Base-by-base conservation (phyloP, 2,888 invertebrate species). In the Troides oblongomaculatus region DNA sequence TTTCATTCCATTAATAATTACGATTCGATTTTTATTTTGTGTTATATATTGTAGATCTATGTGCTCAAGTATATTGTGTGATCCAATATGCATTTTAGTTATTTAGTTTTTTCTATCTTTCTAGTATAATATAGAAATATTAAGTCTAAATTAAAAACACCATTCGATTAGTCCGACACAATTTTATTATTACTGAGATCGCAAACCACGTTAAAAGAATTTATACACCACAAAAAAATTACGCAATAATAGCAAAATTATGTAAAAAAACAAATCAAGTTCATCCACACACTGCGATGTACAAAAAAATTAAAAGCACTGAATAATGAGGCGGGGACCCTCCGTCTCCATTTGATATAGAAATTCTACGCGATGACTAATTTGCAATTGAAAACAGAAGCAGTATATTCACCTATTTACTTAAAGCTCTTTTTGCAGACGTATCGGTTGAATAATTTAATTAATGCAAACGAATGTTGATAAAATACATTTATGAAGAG, bases 121-220 rank as follows among this genome's bases (percentile, higher is more conserved):
- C 30, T 30, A 30, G 5, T 10, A 4, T 39, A 10, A 10, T 10
- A 39, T 39, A 7, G 7, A 8, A 39, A 8, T 39, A 39, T 39
- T 39, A 8, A 10, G 39, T 39, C 39, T 10, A 39, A 39, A 39
- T 10, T 39, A 39, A 39, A 39, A 62, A 62, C 21, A 2, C 10
- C 10, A n/a, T 53, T 36, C 53, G 53, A 30, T 50, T 61, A 53
- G 53, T 60, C 53, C 60, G 64, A 60, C 57, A 61, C 43, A 65
- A 66, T 21, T 66, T 66, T 66, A 70, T 62, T 79, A 77, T 83
- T 82, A 86, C 81, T 90, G 92, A 91, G 92, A 91, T 92, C 92
- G 90, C 90, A 88, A 88, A 79, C 83, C 81, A 87, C 86, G 84
- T 87, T 82, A 72, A 84, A 84, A 84, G 85, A 85, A 85, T 79